A percentile compares a stretch with the other conserved stretches of the same genome.
These are phyloP conservation scores for Apodemus agrarius DNA, from an alignment of 2,797 vertebrate genomes.

Conservation along the genomic window DNA sequence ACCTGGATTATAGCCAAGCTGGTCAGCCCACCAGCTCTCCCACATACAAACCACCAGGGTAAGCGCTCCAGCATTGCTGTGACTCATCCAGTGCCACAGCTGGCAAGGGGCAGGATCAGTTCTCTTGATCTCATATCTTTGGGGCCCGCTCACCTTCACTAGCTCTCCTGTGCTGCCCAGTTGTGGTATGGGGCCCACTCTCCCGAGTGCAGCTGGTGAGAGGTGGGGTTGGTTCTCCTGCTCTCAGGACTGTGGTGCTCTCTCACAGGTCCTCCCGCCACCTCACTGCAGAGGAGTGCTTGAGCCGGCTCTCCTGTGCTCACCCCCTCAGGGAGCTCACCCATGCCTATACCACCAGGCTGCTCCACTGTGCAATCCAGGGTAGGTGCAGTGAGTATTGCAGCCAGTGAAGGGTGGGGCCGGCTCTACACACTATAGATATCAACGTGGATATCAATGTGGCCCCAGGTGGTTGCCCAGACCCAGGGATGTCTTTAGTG, in stretches of 20 bases:
- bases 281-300: too few species aligned
- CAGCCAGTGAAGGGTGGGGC: background rate
- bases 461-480: background rate
- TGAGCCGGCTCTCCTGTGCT: background rate
- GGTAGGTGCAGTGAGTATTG: background rate
- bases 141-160: background rate
- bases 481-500: background rate
- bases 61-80: background rate
- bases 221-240: background rate
- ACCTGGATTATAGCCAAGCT: background rate
- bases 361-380: background rate
- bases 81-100: background rate
- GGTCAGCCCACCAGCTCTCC: background rate
- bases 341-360: background rate
- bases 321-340: background rate
- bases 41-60: background rate
- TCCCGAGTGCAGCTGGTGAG: background rate
- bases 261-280: background rate
- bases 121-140: background rate
- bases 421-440: background rate
- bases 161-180: background rate
- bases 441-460: background rate
- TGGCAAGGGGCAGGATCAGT: background rate
- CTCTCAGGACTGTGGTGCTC: background rate
- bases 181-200: background rate